These are phyloP conservation scores for Cossypha heuglini DNA, from an alignment of 2,797 vertebrate species.

Conservation along the genomic window DNA sequence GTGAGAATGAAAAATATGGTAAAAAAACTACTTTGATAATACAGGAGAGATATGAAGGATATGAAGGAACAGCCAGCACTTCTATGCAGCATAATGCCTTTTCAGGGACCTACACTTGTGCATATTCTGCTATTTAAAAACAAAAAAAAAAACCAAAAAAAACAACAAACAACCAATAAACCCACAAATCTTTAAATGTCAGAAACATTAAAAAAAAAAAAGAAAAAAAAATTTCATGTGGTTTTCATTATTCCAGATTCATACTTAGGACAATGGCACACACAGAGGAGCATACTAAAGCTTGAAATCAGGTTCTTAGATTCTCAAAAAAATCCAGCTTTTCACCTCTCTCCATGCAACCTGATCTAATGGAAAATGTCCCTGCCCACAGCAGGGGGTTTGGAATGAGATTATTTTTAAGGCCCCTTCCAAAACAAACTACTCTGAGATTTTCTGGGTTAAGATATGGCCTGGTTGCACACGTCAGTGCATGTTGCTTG, in stretches of 20 bases:
- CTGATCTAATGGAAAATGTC: background rate
- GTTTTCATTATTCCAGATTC: background rate
- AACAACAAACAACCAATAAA: background rate
- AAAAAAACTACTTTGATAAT: background rate
- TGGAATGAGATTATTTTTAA: background rate
- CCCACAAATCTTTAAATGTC: background rate
- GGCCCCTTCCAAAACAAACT: background rate
- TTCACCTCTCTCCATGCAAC: background rate
- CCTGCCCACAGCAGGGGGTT: background rate
- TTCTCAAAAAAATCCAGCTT: background rate
- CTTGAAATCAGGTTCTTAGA: background rate
- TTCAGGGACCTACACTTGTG: background rate
- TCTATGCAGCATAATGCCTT: background rate
- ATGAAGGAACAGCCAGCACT: background rate
- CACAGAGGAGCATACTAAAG: background rate
- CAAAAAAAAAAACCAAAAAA: background rate
- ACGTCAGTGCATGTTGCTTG: fast-evolving
- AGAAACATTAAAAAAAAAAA: background rate
- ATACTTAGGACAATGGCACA: background rate
- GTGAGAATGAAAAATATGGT: background rate
- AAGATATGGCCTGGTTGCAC: background rate
- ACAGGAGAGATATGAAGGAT: background rate
- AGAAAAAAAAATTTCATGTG: fast-evolving
- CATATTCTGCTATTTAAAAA: background rate
- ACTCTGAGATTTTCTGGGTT: background rate